Conservation (phyloP, 1,140 invertebrate species). For the Schlechtendalia chinensis region DNA sequence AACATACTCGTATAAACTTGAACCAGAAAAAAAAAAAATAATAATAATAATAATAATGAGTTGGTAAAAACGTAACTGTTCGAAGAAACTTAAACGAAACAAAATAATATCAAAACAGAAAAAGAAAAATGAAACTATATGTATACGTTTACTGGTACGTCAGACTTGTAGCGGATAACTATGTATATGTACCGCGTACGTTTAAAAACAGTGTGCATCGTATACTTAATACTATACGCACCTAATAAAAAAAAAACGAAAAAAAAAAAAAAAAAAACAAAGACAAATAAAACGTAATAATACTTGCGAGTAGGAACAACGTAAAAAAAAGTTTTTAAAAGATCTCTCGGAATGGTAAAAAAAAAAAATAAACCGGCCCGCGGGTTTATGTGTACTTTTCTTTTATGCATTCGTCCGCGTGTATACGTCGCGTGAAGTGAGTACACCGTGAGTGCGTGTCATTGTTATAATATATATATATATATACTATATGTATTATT, state of each 20-base stretch:
- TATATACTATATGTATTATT: too few species aligned
- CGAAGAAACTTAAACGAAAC: conserved; percentile 44
- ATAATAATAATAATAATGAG: too few species aligned
- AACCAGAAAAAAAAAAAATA: conserved; percentile 4
- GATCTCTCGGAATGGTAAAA: too few species aligned
- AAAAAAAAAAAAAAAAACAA: not conserved
- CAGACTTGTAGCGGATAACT: too few species aligned
- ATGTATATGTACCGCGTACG: too few species aligned
- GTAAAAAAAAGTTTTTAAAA: not conserved
- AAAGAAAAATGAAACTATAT: conserved; percentile 23
- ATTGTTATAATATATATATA: too few species aligned
- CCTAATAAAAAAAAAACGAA: conserved; percentile 1
- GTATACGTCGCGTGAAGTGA: too few species aligned
- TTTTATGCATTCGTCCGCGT: too few species aligned
- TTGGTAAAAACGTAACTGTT: conserved; percentile 30
- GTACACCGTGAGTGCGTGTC: too few species aligned
- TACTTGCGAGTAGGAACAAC: conserved; percentile 36
- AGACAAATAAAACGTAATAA: not conserved
- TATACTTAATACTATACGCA: not conserved
- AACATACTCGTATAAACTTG: conserved; percentile 10
- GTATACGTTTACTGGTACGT: not conserved
- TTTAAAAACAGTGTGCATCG: not conserved
- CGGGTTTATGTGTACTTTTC: too few species aligned
- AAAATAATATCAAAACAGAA: conserved; percentile 14
- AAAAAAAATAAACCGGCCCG: too few species aligned